A percentile compares a stretch with the other conserved stretches of the same genome.
Evolutionary conservation across 2,113 vertebrate genomes (phyloP).

Genomic region (Hipposideros armiger): DNA sequence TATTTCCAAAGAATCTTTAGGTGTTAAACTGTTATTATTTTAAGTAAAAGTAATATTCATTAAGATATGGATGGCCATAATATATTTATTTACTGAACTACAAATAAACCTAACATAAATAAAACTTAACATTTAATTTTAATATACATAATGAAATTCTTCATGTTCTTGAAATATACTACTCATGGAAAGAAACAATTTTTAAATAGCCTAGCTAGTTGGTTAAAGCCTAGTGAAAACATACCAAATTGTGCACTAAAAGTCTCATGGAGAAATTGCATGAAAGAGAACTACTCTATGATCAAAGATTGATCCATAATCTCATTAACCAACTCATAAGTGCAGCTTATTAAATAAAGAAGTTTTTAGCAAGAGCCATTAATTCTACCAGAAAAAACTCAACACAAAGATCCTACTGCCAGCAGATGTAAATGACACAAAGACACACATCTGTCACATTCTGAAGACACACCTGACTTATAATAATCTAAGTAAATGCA

Average conservation of each 20-base stretch:
- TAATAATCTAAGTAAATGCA: background rate
- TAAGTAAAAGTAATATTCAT: constrained; percentile 46
- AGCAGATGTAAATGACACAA: constrained; percentile 12
- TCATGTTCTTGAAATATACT: constrained; percentile 19
- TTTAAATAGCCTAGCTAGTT: constrained; percentile 34
- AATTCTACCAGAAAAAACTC: constrained; percentile 39
- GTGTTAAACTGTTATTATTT: background rate
- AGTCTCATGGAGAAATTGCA: background rate
- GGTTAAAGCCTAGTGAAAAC: constrained; percentile 23
- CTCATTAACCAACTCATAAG: background rate
- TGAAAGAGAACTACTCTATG: constrained; percentile 14
- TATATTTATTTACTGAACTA: constrained; percentile 7
- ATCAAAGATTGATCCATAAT: background rate
- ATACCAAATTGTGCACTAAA: background rate
- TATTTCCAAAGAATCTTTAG: constrained; percentile 46
- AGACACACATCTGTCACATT: background rate
- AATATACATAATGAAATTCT: background rate
- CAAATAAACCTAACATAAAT: constrained; percentile 45
- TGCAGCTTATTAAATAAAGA: constrained; percentile 1
- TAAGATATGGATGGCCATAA: constrained; percentile 28
- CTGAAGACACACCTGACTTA: background rate
- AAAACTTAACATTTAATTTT: constrained; percentile 32
- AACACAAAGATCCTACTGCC: background rate
- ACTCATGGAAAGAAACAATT: constrained; percentile 36
- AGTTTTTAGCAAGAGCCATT: constrained; percentile 13